Conservation (phyloP, 2,888 invertebrate genomes). For the Philereme vetulata region DNA sequence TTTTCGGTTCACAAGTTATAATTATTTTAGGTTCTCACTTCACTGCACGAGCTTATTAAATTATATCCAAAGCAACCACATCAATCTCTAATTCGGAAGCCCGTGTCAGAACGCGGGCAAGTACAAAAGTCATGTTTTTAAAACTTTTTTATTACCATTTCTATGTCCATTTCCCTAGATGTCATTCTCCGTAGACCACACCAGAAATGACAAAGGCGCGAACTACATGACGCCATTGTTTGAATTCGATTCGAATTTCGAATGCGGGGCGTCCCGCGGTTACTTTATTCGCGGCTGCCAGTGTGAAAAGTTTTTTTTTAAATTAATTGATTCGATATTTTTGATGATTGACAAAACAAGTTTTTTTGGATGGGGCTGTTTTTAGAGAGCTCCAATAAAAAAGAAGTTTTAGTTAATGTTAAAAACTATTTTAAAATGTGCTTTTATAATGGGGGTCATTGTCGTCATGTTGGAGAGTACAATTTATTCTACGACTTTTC, state of each 20-base stretch:
- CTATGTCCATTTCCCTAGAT: slow-evolving; percentile 53
- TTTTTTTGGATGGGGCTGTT: slow-evolving; percentile 25
- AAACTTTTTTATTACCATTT: too few relatives aligned
- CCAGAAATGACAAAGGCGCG: slow-evolving; percentile 63
- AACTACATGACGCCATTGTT: slow-evolving; percentile 76
- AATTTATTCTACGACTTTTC: too few relatives aligned
- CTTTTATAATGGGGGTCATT: too few relatives aligned
- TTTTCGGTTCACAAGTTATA: too few relatives aligned
- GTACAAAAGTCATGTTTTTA: slow-evolving; percentile 58
- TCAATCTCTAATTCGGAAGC: slow-evolving; percentile 66
- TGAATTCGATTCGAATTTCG: slow-evolving; percentile 71
- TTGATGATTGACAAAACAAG: slow-evolving; percentile 47
- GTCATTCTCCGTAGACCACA: slow-evolving; percentile 62
- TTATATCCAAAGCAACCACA: slow-evolving; percentile 40
- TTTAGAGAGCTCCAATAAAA: background rate
- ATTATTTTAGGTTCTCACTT: slow-evolving; percentile 35
- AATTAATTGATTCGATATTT: slow-evolving; percentile 62
- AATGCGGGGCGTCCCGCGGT: slow-evolving; percentile 73
- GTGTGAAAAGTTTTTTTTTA: slow-evolving; percentile 66
- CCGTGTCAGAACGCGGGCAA: slow-evolving; percentile 54
- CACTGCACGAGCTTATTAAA: slow-evolving; percentile 50
- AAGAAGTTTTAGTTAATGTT: background rate
- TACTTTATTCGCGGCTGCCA: slow-evolving; percentile 76
- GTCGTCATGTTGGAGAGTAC: too few relatives aligned
- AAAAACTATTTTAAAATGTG: too few relatives aligned